phyloP scores from a whole-genome alignment of 2,113 vertebrate species.

The Pelusios castaneus region DNA sequence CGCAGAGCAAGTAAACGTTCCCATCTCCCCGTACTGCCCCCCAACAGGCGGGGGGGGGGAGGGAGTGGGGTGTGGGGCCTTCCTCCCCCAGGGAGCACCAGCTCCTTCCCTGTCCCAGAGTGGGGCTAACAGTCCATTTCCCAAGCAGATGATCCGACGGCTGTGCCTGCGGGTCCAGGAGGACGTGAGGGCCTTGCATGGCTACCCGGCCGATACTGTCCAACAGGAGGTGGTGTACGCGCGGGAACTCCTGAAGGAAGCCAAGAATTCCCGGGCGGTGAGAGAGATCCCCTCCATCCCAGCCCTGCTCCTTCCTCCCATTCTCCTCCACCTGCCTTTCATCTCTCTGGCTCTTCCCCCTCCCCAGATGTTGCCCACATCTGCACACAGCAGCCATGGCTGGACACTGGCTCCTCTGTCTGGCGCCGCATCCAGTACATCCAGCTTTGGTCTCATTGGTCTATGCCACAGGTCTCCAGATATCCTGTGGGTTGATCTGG shows the following conservation, averaged over 20 bases:
- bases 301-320: too few relatives aligned
- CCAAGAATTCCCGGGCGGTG: constrained; percentile 89
- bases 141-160: constrained; percentile 85
- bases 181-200: constrained; percentile 85
- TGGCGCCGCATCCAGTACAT: neutral
- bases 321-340: neutral
- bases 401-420: too few relatives aligned
- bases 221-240: constrained; percentile 87
- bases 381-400: neutral
- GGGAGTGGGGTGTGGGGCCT: neutral
- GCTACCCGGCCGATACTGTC: constrained; percentile 78
- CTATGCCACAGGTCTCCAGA: neutral
- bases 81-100: neutral
- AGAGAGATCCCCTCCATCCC: constrained; percentile 35
- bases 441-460: neutral
- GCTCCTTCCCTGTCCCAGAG: neutral
- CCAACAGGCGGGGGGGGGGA: neutral
- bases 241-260: constrained; percentile 89
- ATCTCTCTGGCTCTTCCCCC: neutral
- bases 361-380: neutral
- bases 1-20: constrained; percentile 84
- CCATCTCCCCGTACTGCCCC: constrained; percentile 11
- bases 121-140: neutral
- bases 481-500: too few relatives aligned
- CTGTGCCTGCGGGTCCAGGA: constrained; percentile 89